Conservation (phyloP, 1,140 invertebrate species). For the Plutomurus gul region DNA sequence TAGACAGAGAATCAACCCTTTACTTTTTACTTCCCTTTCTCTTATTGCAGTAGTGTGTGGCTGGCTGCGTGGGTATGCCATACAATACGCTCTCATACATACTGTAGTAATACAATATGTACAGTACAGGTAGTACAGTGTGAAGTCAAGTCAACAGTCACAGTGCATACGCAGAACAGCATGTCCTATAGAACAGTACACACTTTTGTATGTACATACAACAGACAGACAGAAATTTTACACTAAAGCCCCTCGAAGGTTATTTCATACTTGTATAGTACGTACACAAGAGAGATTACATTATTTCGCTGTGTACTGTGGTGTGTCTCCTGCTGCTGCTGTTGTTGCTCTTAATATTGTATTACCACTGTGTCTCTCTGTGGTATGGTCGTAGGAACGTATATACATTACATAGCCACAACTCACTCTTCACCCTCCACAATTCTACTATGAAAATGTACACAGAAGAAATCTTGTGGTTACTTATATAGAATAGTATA, state of each 20-base stretch:
- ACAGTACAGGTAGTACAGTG: neutral
- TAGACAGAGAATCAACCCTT: neutral
- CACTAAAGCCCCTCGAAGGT: neutral
- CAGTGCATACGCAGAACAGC: no score
- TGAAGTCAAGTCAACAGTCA: no score
- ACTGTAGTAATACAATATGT: neutral
- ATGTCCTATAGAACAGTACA: neutral
- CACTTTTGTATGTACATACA: neutral
- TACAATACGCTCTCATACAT: neutral
- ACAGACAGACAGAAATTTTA: neutral
- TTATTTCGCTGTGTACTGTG: neutral
- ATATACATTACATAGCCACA: no score
- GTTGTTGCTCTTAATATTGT: neutral
- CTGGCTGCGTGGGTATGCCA: neutral
- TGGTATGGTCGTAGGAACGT: no score
- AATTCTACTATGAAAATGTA: no score
- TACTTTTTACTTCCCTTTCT: constrained; percentile 29
- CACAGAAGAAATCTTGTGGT: no score
- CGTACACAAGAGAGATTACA: neutral
- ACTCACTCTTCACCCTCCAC: no score
- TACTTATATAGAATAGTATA: no score
- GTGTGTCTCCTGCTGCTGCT: constrained; percentile 9
- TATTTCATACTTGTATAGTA: neutral
- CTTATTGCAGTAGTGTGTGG: neutral
- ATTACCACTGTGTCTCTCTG: no score